Base-by-base conservation (phyloP, 1,140 invertebrate genomes). In the Pogonomyrmex californicus region DNA sequence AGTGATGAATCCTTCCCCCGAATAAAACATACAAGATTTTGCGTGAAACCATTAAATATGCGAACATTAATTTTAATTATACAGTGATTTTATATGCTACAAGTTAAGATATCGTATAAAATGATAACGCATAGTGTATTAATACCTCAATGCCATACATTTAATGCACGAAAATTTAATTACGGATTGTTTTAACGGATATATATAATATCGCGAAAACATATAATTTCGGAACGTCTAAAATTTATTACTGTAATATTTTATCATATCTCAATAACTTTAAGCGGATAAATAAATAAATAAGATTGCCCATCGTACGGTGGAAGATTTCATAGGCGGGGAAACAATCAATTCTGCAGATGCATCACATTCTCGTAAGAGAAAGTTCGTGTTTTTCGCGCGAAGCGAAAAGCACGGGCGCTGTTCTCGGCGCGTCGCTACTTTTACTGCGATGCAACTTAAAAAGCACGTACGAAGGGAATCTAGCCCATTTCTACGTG, bases 401-500 rank as follows among this genome's bases (percentile, higher is more conserved):
- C 68, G 12, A 44, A 38, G 68, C 79, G 79, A 60, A 83, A 75
- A 83, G 54, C 68, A 23, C 30, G 17, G 54, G 38, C 63, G 63
- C 17, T 44, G 36, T 33, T 58, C 65, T 58, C 65, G 68, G 36
- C 38, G 68, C 56, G 54, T 83, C 68, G 54, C 79, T 83, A 83
- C 68, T 83, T 83, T 83, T 83, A 83, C 79, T 83, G 68, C 68
- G 68, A 73, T 83, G 79, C 68, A 83, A 83, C 51, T 83, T 83
- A 83, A 83, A 83, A 83, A 75, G 79, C 79, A 83, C 68, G 79
- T 83, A 73, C 54, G 41, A 71, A 83, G 47, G n/a, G 56, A 75
- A 60, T 83, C 79, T 49, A 83, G 79, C 70, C 54, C 68, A n/a
- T 83, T 83, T 83, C 79, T 73, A 83, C 79, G 79, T 83, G 79